Evolutionary conservation across 2,797 vertebrate genomes (phyloP).

Genomic region (Emydoidea blandingii): DNA sequence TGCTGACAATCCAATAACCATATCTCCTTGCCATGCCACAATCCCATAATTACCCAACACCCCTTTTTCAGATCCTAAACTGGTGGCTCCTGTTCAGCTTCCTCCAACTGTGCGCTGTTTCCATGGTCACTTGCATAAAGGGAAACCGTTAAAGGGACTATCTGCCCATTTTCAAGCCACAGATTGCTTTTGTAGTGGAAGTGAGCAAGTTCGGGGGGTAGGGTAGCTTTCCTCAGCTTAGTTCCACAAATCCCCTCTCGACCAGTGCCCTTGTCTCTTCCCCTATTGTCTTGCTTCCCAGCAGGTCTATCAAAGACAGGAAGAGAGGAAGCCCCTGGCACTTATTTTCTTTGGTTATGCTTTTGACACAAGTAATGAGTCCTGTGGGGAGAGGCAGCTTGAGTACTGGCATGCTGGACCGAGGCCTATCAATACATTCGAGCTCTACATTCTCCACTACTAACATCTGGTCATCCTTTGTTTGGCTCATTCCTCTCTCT

Average conservation of each 20-base stretch:
- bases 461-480: not conserved
- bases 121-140: not conserved
- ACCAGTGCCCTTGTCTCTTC: not conserved
- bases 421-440: not conserved
- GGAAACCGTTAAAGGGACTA: not conserved
- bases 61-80: not conserved
- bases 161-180: not conserved
- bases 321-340: not conserved
- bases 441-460: not conserved
- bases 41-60: not conserved
- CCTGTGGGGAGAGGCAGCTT: not conserved
- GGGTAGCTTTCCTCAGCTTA: not conserved
- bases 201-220: not conserved
- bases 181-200: not conserved
- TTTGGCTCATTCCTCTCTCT: not conserved
- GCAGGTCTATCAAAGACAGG: not conserved
- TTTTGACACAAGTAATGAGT: not conserved
- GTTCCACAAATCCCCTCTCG: not conserved
- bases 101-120: not conserved
- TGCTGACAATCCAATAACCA: not conserved
- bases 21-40: rapidly evolving
- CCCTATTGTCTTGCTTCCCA: not conserved
- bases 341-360: not conserved
- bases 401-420: not conserved
- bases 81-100: rapidly evolving